phyloP scores from a whole-genome alignment of 1,140 invertebrate species.

The Drosophila lini region DNA sequence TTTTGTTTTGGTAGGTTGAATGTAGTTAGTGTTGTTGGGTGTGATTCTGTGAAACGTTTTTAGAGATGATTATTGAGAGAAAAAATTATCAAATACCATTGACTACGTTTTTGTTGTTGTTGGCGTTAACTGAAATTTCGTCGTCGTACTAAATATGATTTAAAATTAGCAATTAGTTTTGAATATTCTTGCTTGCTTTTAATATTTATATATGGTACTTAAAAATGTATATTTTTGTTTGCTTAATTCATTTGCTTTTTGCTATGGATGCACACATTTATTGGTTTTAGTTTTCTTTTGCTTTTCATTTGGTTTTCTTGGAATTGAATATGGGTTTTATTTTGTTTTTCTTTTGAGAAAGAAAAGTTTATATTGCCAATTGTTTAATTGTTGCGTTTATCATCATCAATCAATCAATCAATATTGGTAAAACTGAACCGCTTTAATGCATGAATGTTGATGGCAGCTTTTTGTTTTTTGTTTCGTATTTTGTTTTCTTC shows the following conservation, averaged over 20 bases:
- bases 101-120: conserved; percentile 42
- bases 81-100: conserved; percentile 31
- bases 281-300: conserved; percentile 35
- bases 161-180: conserved; percentile 72
- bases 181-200: conserved; percentile 57
- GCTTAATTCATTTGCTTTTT: conserved; percentile 39
- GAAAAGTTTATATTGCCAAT: conserved; percentile 61
- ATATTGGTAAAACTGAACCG: conserved; percentile 41
- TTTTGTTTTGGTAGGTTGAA: conserved; percentile 64
- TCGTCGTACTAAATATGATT: conserved; percentile 59
- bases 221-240: conserved; percentile 66
- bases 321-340: conserved; percentile 63
- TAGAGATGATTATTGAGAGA: conserved; percentile 52
- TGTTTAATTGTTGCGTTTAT: conserved; percentile 49
- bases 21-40: conserved; percentile 49
- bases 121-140: conserved; percentile 66
- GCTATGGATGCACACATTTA: conserved; percentile 77
- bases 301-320: conserved; percentile 31
- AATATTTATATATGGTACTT: conserved; percentile 71
- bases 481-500: background rate
- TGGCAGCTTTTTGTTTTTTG: conserved; percentile 70
- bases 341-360: conserved; percentile 47
- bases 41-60: conserved; percentile 31
- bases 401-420: conserved; percentile 40
- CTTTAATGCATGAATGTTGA: conserved; percentile 52